Percentiles rank a stretch among this genome's conserved stretches.
These are phyloP conservation scores for Scomber japonicus DNA, from an alignment of 2,113 vertebrate species.

Conservation along the genomic window DNA sequence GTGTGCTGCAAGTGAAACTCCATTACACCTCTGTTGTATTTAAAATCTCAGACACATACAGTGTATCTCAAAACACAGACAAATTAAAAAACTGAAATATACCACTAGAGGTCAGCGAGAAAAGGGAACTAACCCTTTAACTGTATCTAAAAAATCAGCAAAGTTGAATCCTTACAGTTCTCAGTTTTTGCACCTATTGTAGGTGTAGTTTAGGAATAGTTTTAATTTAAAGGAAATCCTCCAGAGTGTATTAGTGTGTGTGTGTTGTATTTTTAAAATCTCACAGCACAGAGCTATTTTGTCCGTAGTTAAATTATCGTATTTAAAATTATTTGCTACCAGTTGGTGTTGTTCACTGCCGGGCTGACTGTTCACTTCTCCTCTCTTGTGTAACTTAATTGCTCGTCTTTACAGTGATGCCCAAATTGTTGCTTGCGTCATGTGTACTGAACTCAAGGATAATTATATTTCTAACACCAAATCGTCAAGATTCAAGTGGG, in stretches of 20 bases:
- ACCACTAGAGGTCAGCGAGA: neutral
- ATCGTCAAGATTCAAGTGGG: neutral
- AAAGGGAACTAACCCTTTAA: neutral
- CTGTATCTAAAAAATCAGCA: neutral
- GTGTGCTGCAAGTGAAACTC: neutral
- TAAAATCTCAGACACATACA: neutral
- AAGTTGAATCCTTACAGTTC: neutral
- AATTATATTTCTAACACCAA: neutral
- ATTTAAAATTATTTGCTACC: neutral
- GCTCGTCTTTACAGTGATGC: neutral
- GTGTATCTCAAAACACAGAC: neutral
- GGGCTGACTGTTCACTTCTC: neutral
- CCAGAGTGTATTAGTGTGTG: neutral
- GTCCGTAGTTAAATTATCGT: neutral
- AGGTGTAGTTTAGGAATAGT: neutral
- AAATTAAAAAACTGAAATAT: neutral
- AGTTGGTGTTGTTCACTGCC: neutral
- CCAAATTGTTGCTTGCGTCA: neutral
- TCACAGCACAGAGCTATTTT: neutral
- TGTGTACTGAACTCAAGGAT: neutral
- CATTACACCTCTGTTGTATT: slow-evolving; percentile 5
- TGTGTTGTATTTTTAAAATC: neutral
- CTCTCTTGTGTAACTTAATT: neutral
- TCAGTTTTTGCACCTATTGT: neutral
- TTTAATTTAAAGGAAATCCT: too few species aligned